phyloP scores from a whole-genome alignment of 2,797 vertebrate genomes.

The Eurystomus glaucurus region DNA sequence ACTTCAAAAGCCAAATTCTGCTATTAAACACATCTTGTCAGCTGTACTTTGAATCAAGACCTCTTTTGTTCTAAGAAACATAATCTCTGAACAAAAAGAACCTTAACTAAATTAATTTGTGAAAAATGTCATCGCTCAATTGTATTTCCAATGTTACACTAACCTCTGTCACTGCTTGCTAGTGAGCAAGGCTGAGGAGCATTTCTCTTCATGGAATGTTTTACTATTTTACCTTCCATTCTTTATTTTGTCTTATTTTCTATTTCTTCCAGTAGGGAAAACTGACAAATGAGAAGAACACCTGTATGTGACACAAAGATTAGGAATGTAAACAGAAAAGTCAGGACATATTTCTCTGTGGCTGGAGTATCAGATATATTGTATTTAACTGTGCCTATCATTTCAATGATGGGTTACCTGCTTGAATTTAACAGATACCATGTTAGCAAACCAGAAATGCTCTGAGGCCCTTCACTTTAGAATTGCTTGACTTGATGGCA shows the following conservation, averaged over 20 bases:
- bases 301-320: neutral
- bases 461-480: neutral
- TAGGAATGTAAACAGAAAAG: neutral
- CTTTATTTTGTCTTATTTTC: neutral
- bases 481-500: neutral
- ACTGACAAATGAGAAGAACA: neutral
- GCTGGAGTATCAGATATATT: neutral
- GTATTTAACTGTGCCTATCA: neutral
- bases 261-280: neutral
- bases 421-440: neutral
- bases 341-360: neutral
- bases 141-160: rapidly evolving
- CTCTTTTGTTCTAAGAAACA: neutral
- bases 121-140: neutral
- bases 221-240: neutral
- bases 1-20: neutral
- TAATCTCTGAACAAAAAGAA: neutral
- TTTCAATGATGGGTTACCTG: neutral
- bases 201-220: neutral
- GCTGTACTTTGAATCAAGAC: neutral
- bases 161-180: neutral
- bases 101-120: neutral
- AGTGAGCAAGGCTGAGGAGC: neutral
- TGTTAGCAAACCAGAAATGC: neutral
- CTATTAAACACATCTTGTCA: neutral